phyloP scores from a whole-genome alignment of 2,797 vertebrate species.

The Chloroceryle amazona region DNA sequence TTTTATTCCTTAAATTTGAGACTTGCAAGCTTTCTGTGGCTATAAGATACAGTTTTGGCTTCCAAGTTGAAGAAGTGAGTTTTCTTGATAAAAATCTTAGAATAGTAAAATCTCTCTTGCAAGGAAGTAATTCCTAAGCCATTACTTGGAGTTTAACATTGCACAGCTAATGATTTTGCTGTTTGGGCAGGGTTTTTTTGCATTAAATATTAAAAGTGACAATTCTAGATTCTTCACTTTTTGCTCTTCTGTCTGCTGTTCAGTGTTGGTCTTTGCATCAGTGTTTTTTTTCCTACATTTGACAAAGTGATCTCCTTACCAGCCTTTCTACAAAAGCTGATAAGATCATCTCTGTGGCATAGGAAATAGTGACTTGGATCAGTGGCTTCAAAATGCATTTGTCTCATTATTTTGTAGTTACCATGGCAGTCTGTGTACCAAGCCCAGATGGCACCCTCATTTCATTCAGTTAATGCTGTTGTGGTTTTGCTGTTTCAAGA shows the following conservation, averaged over 20 bases:
- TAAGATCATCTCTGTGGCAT: constrained; percentile 34
- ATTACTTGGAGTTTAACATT: neutral
- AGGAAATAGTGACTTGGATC: constrained; percentile 23
- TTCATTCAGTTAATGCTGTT: constrained; percentile 31
- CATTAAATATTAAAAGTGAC: neutral
- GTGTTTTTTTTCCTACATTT: too few relatives aligned
- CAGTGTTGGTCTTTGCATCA: neutral
- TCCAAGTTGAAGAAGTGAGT: neutral
- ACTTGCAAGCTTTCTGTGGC: neutral
- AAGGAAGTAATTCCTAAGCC: neutral
- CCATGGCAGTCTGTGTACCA: constrained; percentile 39
- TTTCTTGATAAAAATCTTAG: neutral
- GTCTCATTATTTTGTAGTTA: constrained; percentile 65
- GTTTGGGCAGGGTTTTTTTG: neutral
- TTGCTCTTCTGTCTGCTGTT: neutral
- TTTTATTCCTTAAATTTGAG: neutral
- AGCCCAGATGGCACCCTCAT: constrained; percentile 46
- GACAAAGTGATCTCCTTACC: neutral
- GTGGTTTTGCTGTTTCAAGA: constrained; percentile 3
- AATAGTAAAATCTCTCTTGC: neutral
- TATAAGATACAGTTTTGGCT: neutral
- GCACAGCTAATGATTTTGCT: neutral
- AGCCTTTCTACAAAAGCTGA: constrained; percentile 2
- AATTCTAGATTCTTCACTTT: neutral
- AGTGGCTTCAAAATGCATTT: constrained; percentile 44